Percentiles rank a stretch among this genome's conserved stretches.
phyloP scores from a whole-genome alignment of 2,888 invertebrate genomes.

The Netelia fuscicornis region DNA sequence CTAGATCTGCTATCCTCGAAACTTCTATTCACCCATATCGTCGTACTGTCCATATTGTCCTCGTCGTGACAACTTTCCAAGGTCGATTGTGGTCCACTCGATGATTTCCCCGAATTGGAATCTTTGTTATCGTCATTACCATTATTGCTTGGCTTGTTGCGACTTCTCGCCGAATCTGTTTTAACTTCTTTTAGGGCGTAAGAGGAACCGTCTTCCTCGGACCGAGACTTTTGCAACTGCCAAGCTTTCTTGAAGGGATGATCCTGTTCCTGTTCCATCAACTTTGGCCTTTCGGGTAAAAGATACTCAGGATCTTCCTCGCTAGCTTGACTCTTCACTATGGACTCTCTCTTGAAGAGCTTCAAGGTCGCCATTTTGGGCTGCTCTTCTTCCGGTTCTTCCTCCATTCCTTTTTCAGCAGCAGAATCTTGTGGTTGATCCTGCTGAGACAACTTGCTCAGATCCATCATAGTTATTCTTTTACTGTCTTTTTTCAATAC shows the following conservation, averaged over 20 bases:
- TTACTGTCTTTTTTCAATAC: slow-evolving; percentile 78
- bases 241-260: slow-evolving; percentile 84
- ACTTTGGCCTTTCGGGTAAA: slow-evolving; percentile 82
- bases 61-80: slow-evolving; percentile 52
- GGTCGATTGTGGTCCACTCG: slow-evolving; percentile 70
- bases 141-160: slow-evolving; percentile 44
- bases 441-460: slow-evolving; percentile 78
- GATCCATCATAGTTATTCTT: slow-evolving; percentile 79
- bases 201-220: slow-evolving; percentile 81
- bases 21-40: slow-evolving; percentile 48
- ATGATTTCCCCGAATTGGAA: slow-evolving; percentile 17
- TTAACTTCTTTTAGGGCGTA: slow-evolving; percentile 75
- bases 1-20: slow-evolving; percentile 72
- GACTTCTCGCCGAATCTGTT: slow-evolving; percentile 36
- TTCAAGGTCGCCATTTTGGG: slow-evolving; percentile 72
- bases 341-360: slow-evolving; percentile 82
- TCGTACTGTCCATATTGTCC: slow-evolving; percentile 20
- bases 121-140: slow-evolving; percentile 43
- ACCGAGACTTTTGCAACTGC: slow-evolving; percentile 83
- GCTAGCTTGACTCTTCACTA: slow-evolving; percentile 83
- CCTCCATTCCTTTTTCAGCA: slow-evolving; percentile 68
- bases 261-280: slow-evolving; percentile 82
- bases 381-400: slow-evolving; percentile 54
- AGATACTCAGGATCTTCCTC: slow-evolving; percentile 83
- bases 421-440: slow-evolving; percentile 70